Conservation (phyloP, 2,888 invertebrate species). For the Drosophila setosimentum region DNA sequence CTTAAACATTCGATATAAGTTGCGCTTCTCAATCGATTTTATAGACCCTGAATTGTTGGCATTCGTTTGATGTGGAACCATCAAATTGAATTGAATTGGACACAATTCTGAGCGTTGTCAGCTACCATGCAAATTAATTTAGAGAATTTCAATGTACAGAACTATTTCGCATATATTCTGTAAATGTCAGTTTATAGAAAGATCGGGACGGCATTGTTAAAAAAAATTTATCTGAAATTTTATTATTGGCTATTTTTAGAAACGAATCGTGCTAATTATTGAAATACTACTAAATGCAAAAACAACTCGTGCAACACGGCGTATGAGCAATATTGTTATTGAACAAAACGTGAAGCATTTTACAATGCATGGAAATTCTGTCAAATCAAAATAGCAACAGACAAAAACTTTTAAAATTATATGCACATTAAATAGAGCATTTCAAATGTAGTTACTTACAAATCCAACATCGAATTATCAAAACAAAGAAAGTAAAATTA, state of each 20-base stretch:
- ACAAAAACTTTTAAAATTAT: neutral
- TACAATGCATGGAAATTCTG: constrained; percentile 8
- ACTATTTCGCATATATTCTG: neutral
- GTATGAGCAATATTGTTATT: constrained; percentile 19
- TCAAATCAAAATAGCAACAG: constrained; percentile 6
- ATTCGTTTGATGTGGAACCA: neutral
- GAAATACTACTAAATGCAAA: constrained; percentile 5
- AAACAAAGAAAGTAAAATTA: neutral
- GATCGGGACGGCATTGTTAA: neutral
- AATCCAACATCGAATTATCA: neutral
- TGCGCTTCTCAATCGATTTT: constrained; percentile 15
- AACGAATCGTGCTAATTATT: constrained; percentile 25
- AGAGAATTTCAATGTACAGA: neutral
- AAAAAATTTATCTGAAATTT: constrained; percentile 18
- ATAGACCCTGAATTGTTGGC: neutral
- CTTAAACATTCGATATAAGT: neutral
- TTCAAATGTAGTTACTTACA: neutral
- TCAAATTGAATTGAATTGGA: neutral
- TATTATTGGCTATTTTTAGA: constrained; percentile 29
- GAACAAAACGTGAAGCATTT: neutral
- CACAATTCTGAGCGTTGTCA: neutral
- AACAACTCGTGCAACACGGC: constrained; percentile 31
- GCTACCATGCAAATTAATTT: neutral
- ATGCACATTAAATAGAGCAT: neutral
- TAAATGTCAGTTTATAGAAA: neutral